A percentile compares a stretch with the other conserved stretches of the same genome.
Evolutionary conservation across 2,113 vertebrate genomes (phyloP).

Genomic region (Chlamydotis undulata): DNA sequence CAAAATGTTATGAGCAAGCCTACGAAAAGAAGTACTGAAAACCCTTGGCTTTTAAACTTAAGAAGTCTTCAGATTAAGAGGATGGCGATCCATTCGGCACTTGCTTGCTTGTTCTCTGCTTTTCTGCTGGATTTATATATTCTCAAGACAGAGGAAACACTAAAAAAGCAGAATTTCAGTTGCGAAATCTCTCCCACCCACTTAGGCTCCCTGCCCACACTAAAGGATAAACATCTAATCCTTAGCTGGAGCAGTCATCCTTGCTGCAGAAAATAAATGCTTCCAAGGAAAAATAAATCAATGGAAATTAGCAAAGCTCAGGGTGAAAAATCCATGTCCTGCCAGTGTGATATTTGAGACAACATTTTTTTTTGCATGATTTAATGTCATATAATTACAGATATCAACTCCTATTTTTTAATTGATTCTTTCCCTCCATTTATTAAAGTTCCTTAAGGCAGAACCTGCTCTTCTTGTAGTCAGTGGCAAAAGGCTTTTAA

Average conservation of each 20-base stretch:
- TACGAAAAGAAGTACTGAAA: background rate
- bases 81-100: background rate
- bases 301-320: constrained; percentile 65
- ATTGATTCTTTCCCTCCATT: background rate
- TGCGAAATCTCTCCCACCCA: background rate
- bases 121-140: background rate
- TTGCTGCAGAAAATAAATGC: constrained; percentile 63
- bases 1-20: background rate
- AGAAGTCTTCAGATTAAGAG: constrained; percentile 17
- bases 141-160: background rate
- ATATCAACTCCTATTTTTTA: background rate
- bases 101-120: background rate
- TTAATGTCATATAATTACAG: constrained; percentile 64
- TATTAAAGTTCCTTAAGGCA: background rate
- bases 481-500: background rate
- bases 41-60: constrained; percentile 19
- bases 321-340: constrained; percentile 59
- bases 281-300: constrained; percentile 68
- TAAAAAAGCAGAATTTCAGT: background rate
- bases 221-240: background rate
- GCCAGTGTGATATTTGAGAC: constrained; percentile 36
- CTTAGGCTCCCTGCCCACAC: background rate
- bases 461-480: background rate
- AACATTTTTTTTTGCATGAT: constrained; percentile 54
- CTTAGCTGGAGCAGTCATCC: background rate